These are phyloP conservation scores for Theristicus caerulescens DNA, from an alignment of 2,113 vertebrate species.

Conservation along the genomic window DNA sequence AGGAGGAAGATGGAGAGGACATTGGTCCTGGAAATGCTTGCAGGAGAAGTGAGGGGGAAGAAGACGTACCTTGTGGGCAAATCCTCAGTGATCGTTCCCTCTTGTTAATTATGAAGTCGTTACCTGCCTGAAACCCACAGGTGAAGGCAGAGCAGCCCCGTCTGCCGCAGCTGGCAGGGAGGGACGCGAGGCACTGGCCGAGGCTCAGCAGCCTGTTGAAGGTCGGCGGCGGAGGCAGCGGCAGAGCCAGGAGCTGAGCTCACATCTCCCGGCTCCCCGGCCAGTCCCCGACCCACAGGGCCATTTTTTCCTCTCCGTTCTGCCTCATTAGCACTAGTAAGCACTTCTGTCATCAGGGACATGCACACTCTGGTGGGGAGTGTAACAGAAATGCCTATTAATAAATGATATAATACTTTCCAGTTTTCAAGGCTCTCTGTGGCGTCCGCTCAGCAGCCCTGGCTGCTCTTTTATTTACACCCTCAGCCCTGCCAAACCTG, in stretches of 20 bases:
- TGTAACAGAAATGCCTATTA: conserved; percentile 61
- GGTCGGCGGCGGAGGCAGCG: background rate
- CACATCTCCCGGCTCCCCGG: conserved; percentile 58
- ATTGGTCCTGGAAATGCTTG: background rate
- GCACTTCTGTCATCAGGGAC: conserved; percentile 70
- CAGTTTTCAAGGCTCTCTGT: conserved; percentile 53
- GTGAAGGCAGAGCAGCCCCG: background rate
- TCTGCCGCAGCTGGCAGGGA: background rate
- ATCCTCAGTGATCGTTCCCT: background rate
- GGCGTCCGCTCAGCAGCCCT: conserved; percentile 44
- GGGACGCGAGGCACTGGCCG: background rate
- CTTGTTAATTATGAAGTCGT: rapidly evolving
- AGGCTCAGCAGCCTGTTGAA: background rate
- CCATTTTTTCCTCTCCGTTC: conserved; percentile 68
- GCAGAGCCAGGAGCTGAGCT: conserved; percentile 62
- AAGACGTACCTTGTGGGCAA: background rate
- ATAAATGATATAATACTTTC: conserved; percentile 70
- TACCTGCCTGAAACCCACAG: background rate
- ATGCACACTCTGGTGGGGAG: conserved; percentile 64
- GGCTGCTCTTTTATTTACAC: conserved; percentile 57
- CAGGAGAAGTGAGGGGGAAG: background rate
- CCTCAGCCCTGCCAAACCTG: conserved; percentile 47
- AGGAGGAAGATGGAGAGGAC: background rate
- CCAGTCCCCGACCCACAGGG: conserved; percentile 56
- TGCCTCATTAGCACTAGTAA: conserved; percentile 66